Evolutionary conservation across 2,888 invertebrate species (phyloP), one percentile per base, ranked within the genome.

Genomic region (Suillia variegata): DNA sequence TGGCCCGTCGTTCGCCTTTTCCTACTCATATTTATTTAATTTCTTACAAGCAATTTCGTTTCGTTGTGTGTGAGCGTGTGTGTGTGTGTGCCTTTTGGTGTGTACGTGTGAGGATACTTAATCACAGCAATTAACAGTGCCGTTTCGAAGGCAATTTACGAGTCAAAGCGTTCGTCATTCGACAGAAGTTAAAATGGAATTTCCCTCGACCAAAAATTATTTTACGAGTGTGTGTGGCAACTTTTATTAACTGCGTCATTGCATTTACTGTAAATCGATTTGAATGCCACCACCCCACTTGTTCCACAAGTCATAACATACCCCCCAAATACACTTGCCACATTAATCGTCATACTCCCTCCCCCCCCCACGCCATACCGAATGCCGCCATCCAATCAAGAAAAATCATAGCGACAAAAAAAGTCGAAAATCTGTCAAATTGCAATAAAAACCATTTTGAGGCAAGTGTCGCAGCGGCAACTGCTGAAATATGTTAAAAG

Each of bases 71-170:
- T n/a, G n/a, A n/a, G n/a, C n/a, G n/a, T n/a, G n/a, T n/a, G n/a
- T n/a, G n/a, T n/a, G n/a, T n/a, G 24, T 18, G 45, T 13, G 42
- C 38, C 42, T 22, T n/a, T 54, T 34, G 17, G 17, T 38, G 22
- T 20, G 21, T 24, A 47, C 22, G 42, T 49, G 24, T 3, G 42
- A 13, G 50, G 22, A 59, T 53, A 56, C 60, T 75, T 76, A 74
- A 74, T 76, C 74, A 76, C 70, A 62, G 75, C 69, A 66, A 66
- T 75, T 71, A 73, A 75, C 45, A 20, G 45, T 45, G 20, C 18
- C n/a, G 18, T 45, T 45, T 45, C 4, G 45, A 18, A 45, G 45
- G 45, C 45, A 45, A 18, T 45, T 45, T 45, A 13, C n/a, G n/a
- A 18, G 17, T 18, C 6, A 45, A 17, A n/a, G n/a, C n/a, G n/a